Evolutionary conservation across 2,797 vertebrate genomes (phyloP), one percentile per base, ranked within the genome.

Genomic region (Scolopax bukidnonensis): DNA sequence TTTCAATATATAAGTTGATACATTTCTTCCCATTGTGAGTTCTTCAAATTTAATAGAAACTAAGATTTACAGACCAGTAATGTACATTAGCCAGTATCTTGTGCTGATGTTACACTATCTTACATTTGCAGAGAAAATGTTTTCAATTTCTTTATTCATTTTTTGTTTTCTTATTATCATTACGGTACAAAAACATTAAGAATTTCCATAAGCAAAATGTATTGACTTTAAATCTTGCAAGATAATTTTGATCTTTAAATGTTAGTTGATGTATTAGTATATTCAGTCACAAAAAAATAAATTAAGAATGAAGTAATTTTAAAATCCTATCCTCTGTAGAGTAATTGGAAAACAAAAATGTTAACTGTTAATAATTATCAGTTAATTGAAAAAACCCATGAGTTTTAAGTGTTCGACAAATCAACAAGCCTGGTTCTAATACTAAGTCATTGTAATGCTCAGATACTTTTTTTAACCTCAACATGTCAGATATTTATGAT

Each of bases 391-490:
- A 28, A 54, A 91, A 2, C 13, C 8, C 14, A 6, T 11, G 25
- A 84, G 1, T 71, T 90, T 70, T 50, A 91, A 86, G 16, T 16
- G 36, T 59, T 87, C 27, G 59, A 36, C 17, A 89, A 75, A 45
- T 75, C n/a, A 73, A 4, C 47, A 84, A 80, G 87, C 51, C 11
- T 78, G 16, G 24, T 88, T 92, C 64, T 75, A 48, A 90, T 94
- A 91, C 40, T 25, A 77, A 93, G 48, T 18, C 11, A 33, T 16
- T 91, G 18, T 77, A 89, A 69, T 60, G 32, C 36, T 87, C 45
- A 94, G 36, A 89, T 53, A 65, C 61, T 88, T 97, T 79, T 81
- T 95, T 96, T 94, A 95, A 93, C 68, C 40, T 89, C 89, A 96
- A 32, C 88, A 13, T 90, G 76, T 90, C 83, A 97, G 79, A 77